phyloP scores from a whole-genome alignment of 2,797 vertebrate genomes.

The Rhabdophis nuchalis region DNA sequence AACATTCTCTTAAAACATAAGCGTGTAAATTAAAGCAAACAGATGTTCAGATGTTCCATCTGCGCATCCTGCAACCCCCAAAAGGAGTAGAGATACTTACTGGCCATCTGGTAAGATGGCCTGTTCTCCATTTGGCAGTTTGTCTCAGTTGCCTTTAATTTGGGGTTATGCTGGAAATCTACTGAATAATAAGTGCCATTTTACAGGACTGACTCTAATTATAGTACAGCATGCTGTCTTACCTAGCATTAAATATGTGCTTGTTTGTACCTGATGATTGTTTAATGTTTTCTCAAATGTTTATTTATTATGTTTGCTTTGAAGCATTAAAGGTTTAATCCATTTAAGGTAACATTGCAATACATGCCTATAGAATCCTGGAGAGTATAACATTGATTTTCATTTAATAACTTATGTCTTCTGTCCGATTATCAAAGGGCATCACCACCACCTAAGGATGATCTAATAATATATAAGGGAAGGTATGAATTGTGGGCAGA shows the following conservation, averaged over 20 bases:
- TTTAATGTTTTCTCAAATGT: not conserved
- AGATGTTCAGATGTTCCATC: constrained; percentile 36
- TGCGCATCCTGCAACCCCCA: constrained; percentile 29
- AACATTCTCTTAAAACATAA: constrained; percentile 39
- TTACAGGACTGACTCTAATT: not conserved
- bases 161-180: not conserved
- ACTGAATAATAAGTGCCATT: constrained; percentile 12
- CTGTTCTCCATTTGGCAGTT: constrained; percentile 27
- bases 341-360: not conserved
- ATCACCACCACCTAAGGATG: not conserved
- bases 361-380: not conserved
- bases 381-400: not conserved
- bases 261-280: not conserved
- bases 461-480: not conserved
- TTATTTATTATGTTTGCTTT: not conserved
- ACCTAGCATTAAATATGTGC: not conserved
- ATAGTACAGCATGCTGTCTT: not conserved
- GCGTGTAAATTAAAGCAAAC: constrained; percentile 44
- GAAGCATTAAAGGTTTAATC: not conserved
- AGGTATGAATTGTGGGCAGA: not conserved
- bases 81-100: not conserved
- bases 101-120: constrained; percentile 39
- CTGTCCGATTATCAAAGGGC: not conserved
- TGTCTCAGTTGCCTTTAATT: constrained; percentile 7
- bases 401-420: not conserved